Conservation (phyloP, 2,113 vertebrate genomes). For the Zingel zingel region DNA sequence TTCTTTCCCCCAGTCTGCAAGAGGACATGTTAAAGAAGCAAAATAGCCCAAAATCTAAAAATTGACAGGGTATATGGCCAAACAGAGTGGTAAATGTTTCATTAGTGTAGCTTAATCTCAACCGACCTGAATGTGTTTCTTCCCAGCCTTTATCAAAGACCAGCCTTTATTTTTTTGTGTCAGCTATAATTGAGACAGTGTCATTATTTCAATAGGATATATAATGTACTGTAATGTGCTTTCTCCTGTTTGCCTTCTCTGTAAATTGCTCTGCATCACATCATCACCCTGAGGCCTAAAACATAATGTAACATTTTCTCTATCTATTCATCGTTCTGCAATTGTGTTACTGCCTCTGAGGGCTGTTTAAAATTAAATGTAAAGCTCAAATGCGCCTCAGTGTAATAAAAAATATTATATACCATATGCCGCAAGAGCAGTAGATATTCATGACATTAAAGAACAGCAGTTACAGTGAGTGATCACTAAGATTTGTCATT, state of each 20-base stretch:
- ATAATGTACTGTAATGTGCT: not conserved
- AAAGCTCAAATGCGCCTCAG: conserved; percentile 21
- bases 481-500: not conserved
- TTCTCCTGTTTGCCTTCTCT: not conserved
- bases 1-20: too few relatives aligned
- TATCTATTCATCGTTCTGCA: conserved; percentile 14
- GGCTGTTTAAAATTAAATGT: conserved; percentile 49
- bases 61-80: too few relatives aligned
- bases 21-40: too few relatives aligned
- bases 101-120: not conserved
- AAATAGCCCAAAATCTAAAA: too few relatives aligned
- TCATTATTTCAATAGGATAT: not conserved
- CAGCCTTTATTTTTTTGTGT: not conserved
- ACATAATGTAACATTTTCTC: not conserved
- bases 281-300: not conserved
- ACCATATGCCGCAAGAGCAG: conserved; percentile 40
- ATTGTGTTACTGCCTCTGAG: conserved; percentile 25
- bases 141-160: not conserved
- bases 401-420: conserved; percentile 32
- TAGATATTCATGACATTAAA: conserved; percentile 26
- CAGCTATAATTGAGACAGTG: not conserved
- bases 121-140: not conserved
- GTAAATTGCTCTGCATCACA: not conserved
- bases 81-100: not conserved
- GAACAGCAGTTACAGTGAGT: conserved; percentile 1